Evolutionary conservation across 2,888 invertebrate species (phyloP).

Genomic region (Saturnia japonica): DNA sequence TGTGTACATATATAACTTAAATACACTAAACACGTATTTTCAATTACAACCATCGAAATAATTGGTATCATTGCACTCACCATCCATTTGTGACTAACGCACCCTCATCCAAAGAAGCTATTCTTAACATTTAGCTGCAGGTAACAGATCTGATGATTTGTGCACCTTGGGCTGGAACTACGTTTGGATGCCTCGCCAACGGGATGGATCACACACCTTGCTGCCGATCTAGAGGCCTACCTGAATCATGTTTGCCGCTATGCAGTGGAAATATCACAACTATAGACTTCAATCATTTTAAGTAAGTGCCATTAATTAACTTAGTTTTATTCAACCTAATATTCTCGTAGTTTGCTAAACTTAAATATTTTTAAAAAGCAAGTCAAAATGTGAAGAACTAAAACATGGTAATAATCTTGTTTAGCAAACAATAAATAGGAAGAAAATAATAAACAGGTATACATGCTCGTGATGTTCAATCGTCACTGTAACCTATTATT

Average conservation of each 20-base stretch:
- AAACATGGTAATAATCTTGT: no score
- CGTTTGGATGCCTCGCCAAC: slow-evolving; percentile 90
- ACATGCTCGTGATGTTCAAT: no score
- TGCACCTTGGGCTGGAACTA: slow-evolving; percentile 92
- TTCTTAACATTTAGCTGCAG: slow-evolving; percentile 77
- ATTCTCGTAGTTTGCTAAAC: no score
- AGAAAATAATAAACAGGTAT: no score
- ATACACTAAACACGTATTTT: background rate
- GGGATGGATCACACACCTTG: slow-evolving; percentile 92
- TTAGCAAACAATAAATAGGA: no score
- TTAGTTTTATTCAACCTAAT: background rate
- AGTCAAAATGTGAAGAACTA: no score
- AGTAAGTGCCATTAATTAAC: slow-evolving; percentile 77
- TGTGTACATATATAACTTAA: no score
- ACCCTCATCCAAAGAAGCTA: slow-evolving; percentile 54
- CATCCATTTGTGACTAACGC: slow-evolving; percentile 70
- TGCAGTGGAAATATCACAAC: slow-evolving; percentile 91
- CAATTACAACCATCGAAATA: background rate
- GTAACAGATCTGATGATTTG: slow-evolving; percentile 94
- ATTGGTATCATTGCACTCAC: background rate
- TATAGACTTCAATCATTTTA: slow-evolving; percentile 91
- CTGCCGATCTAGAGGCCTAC: slow-evolving; percentile 88
- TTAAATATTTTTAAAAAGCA: no score
- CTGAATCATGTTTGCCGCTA: slow-evolving; percentile 87
- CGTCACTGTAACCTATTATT: no score